Evolutionary conservation across 2,797 vertebrate genomes (phyloP).

Genomic region (Oceanodroma leucorhoa): DNA sequence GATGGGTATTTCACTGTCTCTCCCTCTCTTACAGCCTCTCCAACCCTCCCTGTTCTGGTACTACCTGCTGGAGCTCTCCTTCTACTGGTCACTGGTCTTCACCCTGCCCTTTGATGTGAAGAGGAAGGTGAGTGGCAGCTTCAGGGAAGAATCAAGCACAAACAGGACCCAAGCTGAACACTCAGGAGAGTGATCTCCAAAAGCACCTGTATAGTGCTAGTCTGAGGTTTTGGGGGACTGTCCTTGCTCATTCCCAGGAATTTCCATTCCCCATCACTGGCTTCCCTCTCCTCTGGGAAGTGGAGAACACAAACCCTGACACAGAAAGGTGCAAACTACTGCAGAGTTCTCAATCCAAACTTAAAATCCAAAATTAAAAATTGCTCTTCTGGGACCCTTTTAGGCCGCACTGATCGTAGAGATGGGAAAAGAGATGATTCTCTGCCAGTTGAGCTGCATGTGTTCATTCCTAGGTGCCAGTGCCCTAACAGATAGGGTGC

Average conservation of each 20-base stretch:
- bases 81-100: conserved; percentile 90
- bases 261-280: not conserved
- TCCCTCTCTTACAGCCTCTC: conserved; percentile 76
- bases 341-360: not conserved
- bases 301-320: not conserved
- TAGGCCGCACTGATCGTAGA: not conserved
- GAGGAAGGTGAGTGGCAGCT: conserved; percentile 84
- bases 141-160: not conserved
- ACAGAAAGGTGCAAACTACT: not conserved
- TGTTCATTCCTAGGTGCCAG: not conserved
- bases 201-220: not conserved
- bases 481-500: not conserved
- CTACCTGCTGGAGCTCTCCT: conserved; percentile 89
- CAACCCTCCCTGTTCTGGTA: conserved; percentile 83
- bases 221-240: not conserved
- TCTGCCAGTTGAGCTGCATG: not conserved
- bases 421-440: not conserved
- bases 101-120: conserved; percentile 89
- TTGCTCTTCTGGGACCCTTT: not conserved
- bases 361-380: not conserved
- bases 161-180: not conserved
- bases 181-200: not conserved
- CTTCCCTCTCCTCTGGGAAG: not conserved
- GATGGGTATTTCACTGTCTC: not conserved
- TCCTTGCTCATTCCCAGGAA: not conserved